These are phyloP conservation scores for Euplexia lucipara DNA, from an alignment of 2,888 invertebrate genomes.

Conservation along the genomic window DNA sequence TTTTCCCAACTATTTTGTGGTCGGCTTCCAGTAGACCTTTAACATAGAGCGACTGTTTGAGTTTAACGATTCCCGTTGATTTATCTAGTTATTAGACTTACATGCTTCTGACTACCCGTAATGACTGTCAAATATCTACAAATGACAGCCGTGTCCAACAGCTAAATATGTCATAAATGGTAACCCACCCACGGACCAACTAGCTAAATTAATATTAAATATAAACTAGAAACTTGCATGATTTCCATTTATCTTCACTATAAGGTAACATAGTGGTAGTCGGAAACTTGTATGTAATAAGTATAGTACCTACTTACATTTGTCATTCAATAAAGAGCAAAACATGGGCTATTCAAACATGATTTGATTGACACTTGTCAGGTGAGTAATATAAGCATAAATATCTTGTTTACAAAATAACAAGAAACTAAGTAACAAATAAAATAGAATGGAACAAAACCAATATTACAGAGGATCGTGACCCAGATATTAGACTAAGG, in stretches of 20 bases:
- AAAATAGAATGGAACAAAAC: constrained; percentile 33
- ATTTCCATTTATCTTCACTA: background rate
- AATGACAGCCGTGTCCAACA: too few relatives aligned
- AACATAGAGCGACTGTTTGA: background rate
- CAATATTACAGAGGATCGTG: constrained; percentile 32
- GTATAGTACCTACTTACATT: background rate
- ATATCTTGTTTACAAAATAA: constrained; percentile 26
- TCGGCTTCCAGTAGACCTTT: background rate
- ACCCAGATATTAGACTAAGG: constrained; percentile 23
- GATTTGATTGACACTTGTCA: constrained; percentile 40
- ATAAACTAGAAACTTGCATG: too few relatives aligned
- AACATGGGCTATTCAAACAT: constrained; percentile 13
- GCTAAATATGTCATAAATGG: too few relatives aligned
- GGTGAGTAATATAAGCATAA: background rate
- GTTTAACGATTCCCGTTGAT: too few relatives aligned
- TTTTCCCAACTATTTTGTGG: background rate
- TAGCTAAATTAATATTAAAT: too few relatives aligned
- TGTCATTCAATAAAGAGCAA: constrained; percentile 6
- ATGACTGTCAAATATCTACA: too few relatives aligned
- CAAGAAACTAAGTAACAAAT: constrained; percentile 20
- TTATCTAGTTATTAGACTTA: too few relatives aligned
- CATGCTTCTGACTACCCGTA: too few relatives aligned
- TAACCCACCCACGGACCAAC: too few relatives aligned
- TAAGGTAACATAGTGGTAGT: too few relatives aligned
- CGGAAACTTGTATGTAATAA: background rate